Evolutionary conservation across 2,797 vertebrate species (phyloP).

Genomic region (Buceros bicornis): DNA sequence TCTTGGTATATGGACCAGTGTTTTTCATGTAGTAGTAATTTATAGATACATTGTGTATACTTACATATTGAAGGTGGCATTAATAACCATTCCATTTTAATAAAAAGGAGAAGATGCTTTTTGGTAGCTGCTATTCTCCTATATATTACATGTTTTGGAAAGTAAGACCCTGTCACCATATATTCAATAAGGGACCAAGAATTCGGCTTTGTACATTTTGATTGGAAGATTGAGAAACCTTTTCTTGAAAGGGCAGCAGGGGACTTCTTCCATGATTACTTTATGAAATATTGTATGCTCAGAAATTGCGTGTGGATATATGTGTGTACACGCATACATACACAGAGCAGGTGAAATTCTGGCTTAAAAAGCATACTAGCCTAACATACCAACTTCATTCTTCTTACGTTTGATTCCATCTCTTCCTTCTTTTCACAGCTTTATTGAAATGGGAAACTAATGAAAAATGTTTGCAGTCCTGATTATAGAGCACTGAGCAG

Average conservation of each 20-base stretch:
- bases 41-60: not conserved
- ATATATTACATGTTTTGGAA: not conserved
- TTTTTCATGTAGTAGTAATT: not conserved
- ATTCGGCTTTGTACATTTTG: slow-evolving; percentile 35
- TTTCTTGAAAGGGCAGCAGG: not conserved
- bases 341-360: slow-evolving; percentile 27
- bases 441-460: slow-evolving; percentile 65
- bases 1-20: not conserved
- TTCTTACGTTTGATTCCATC: slow-evolving; percentile 39
- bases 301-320: slow-evolving; percentile 1
- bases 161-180: slow-evolving; percentile 40
- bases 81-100: not conserved
- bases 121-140: not conserved
- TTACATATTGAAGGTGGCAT: not conserved
- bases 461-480: slow-evolving; percentile 58
- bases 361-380: slow-evolving; percentile 12
- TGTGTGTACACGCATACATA: not conserved
- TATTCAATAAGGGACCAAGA: not conserved
- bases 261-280: slow-evolving; percentile 51
- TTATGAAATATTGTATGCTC: slow-evolving; percentile 60
- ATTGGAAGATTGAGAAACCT: slow-evolving; percentile 46
- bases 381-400: slow-evolving; percentile 14
- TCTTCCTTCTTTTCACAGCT: slow-evolving; percentile 25
- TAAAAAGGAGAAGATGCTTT: not conserved
- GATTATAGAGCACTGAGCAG: slow-evolving; percentile 54